Conservation (phyloP, 2,113 vertebrate genomes). For the human region DNA sequence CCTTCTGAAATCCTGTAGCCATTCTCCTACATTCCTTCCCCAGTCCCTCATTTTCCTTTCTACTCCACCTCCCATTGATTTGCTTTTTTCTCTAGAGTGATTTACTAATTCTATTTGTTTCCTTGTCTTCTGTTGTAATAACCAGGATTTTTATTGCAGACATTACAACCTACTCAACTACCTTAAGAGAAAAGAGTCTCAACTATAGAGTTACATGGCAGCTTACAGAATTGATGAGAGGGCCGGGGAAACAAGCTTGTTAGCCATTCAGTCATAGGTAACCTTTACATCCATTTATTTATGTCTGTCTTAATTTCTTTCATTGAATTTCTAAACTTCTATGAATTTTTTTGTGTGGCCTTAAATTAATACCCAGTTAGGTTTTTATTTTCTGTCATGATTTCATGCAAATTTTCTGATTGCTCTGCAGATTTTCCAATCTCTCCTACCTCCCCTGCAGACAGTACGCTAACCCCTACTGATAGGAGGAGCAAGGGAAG, state of each 20-base stretch:
- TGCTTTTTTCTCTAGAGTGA: not conserved
- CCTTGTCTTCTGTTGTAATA: not conserved
- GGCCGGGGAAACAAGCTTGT: not conserved
- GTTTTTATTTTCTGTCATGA: not conserved
- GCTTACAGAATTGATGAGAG: not conserved
- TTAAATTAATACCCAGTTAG: not conserved
- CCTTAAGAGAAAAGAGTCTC: not conserved
- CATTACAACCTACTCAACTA: not conserved
- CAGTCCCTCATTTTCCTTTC: not conserved
- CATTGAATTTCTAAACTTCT: not conserved
- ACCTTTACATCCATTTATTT: not conserved
- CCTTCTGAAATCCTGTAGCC: not conserved
- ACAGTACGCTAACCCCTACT: fast-evolving
- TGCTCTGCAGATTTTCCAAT: not conserved
- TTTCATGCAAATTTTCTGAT: not conserved
- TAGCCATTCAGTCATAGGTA: not conserved
- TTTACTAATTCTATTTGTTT: not conserved
- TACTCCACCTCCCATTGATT: not conserved
- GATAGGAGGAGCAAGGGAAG: not conserved
- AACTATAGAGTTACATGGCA: fast-evolving
- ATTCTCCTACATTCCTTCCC: not conserved
- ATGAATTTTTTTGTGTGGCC: not conserved
- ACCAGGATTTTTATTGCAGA: not conserved
- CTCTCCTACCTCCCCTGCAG: too few relatives aligned
- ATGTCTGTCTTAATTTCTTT: not conserved